Evolutionary conservation across 2,113 vertebrate species (phyloP).

Genomic region (Grallaria varia): DNA sequence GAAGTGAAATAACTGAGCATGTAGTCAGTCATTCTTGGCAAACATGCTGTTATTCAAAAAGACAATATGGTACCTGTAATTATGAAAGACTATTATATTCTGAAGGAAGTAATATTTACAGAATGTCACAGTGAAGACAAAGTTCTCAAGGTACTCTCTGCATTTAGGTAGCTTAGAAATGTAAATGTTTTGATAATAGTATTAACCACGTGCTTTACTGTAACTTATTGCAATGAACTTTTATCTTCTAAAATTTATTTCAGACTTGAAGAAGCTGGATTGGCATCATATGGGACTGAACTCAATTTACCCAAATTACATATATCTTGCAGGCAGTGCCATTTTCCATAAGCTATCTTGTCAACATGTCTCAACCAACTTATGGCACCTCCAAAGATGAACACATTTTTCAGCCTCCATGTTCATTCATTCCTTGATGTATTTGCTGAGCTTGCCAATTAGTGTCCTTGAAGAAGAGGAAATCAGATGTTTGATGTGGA

Average conservation of each 20-base stretch:
- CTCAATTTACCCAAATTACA: slow-evolving; percentile 25
- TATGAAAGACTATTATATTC: slow-evolving; percentile 18
- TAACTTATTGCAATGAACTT: background rate
- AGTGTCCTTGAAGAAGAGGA: background rate
- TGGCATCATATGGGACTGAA: background rate
- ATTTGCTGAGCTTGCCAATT: background rate
- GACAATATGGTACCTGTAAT: background rate
- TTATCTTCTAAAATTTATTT: background rate
- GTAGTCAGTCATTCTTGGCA: background rate
- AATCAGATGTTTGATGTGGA: background rate
- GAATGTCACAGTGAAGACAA: slow-evolving; percentile 7
- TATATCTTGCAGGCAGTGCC: background rate
- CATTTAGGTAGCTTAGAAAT: background rate
- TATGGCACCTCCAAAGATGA: slow-evolving; percentile 6
- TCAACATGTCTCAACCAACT: background rate
- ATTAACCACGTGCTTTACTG: background rate
- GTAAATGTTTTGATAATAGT: background rate
- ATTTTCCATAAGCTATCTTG: slow-evolving; percentile 10
- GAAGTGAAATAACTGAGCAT: background rate
- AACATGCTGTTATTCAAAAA: slow-evolving; percentile 36
- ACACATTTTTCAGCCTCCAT: background rate
- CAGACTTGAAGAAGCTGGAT: background rate
- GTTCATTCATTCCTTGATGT: background rate
- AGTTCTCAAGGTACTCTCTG: background rate
- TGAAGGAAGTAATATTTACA: background rate